Evolutionary conservation across 2,888 invertebrate genomes (phyloP).

Genomic region (Tipula vernalis): DNA sequence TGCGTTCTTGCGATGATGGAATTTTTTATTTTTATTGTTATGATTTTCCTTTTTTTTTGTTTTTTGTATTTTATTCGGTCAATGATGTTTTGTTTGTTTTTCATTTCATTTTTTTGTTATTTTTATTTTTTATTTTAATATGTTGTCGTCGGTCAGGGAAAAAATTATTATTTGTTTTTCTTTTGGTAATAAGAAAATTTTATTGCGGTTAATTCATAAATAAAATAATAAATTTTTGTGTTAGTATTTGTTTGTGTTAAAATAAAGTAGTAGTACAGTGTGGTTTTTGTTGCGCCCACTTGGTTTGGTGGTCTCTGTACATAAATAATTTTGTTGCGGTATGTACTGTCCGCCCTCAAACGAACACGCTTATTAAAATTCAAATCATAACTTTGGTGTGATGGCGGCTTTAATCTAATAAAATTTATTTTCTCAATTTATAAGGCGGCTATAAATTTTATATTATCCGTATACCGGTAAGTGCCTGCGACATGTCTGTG

Average conservation of each 20-base stretch:
- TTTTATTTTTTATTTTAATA: neutral
- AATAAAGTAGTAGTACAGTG: neutral
- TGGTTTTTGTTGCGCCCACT: neutral
- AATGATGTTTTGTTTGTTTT: neutral
- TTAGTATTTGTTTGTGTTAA: neutral
- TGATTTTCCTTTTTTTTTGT: neutral
- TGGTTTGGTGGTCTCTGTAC: neutral
- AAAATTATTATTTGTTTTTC: conserved; percentile 4
- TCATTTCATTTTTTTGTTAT: neutral
- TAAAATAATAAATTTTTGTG: neutral
- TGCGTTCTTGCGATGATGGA: neutral
- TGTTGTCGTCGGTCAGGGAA: neutral
- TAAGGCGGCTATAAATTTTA: neutral
- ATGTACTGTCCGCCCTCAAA: neutral
- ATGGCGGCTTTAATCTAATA: neutral
- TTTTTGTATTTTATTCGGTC: neutral
- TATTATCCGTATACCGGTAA: neutral
- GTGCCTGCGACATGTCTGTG: neutral
- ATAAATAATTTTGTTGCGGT: neutral
- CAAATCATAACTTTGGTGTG: neutral
- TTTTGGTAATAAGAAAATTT: neutral
- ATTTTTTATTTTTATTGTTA: neutral
- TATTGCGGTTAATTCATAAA: neutral
- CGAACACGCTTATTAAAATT: neutral
- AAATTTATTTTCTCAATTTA: neutral